Evolutionary conservation across 92 coral and sea anemone species (phyloP).

Genomic region (Porites evermanni): DNA sequence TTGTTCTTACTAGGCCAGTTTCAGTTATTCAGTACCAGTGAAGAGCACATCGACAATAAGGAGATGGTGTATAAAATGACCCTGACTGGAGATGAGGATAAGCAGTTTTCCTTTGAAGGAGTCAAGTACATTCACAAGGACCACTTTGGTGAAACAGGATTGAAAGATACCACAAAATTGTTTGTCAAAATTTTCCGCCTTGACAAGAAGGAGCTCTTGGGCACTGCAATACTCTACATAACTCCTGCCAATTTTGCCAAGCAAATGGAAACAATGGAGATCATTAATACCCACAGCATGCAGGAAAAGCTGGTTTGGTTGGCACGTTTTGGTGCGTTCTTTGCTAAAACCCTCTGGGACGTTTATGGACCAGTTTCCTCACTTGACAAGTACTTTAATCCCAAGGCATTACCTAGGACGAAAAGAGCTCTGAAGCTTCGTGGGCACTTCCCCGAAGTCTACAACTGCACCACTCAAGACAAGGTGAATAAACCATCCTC

Average conservation of each 20-base stretch:
- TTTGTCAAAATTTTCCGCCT: conserved; percentile 33
- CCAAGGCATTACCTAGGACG: conserved; percentile 31
- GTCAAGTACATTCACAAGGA: conserved; percentile 58
- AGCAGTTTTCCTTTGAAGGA: conserved; percentile 37
- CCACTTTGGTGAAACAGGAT: conserved; percentile 55
- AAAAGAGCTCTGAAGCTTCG: conserved; percentile 36
- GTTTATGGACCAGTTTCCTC: conserved; percentile 41
- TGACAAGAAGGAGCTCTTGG: conserved; percentile 20
- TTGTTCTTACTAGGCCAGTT: conserved; percentile 28
- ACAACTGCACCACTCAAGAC: conserved; percentile 38
- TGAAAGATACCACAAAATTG: conserved; percentile 56
- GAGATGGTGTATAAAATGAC: conserved; percentile 63
- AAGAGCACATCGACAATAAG: conserved; percentile 29
- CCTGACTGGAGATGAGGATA: conserved; percentile 28
- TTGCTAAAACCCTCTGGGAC: conserved; percentile 43
- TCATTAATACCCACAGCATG: conserved; percentile 38
- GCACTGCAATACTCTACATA: conserved; percentile 45
- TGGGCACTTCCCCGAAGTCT: conserved; percentile 23
- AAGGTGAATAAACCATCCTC: conserved; percentile 18
- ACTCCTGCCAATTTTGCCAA: conserved; percentile 47
- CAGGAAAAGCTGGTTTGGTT: conserved; percentile 33
- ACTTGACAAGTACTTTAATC: background rate
- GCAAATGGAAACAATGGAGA: conserved; percentile 50
- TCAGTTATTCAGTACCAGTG: conserved; percentile 44
- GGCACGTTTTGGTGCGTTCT: conserved; percentile 37